A percentile compares a stretch with the other conserved stretches of the same genome.
Conservation (phyloP, 2,888 invertebrate genomes). For the Melanchra persicariae region DNA sequence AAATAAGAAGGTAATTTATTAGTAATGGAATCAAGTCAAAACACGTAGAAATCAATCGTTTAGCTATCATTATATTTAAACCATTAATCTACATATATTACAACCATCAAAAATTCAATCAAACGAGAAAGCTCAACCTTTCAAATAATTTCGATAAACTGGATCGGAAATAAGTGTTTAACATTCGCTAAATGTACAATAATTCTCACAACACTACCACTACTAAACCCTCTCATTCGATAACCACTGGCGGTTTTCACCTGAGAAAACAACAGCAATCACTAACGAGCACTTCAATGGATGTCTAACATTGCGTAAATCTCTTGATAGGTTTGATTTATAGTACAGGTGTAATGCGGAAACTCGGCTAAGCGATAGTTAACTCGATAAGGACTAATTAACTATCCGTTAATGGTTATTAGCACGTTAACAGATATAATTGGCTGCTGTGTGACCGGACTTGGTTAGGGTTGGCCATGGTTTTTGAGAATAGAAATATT, state of each 20-base stretch:
- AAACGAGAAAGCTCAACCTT: conserved; percentile 50
- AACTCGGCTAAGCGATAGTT: conserved; percentile 52
- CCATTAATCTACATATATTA: neutral
- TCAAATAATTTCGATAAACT: conserved; percentile 40
- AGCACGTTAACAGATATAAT: conserved; percentile 63
- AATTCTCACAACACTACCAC: neutral
- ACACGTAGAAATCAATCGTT: too few species aligned
- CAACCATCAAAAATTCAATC: conserved; percentile 35
- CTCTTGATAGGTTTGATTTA: conserved; percentile 27
- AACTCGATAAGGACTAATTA: conserved; percentile 66
- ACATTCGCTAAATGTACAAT: conserved; percentile 39
- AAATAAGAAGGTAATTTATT: too few species aligned
- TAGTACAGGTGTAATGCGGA: conserved; percentile 47
- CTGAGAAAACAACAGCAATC: rapidly evolving
- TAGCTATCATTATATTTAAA: too few species aligned
- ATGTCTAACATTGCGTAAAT: neutral
- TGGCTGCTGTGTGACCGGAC: conserved; percentile 55
- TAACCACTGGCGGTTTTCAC: neutral
- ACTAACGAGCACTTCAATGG: conserved; percentile 26
- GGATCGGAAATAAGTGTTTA: conserved; percentile 57
- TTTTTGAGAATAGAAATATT: neutral
- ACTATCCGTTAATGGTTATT: conserved; percentile 63
- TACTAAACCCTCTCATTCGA: neutral
- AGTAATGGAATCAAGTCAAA: too few species aligned
- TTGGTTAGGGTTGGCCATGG: conserved; percentile 34